phyloP scores from a whole-genome alignment of 2,113 vertebrate species.

The Pituophis catenifer region DNA sequence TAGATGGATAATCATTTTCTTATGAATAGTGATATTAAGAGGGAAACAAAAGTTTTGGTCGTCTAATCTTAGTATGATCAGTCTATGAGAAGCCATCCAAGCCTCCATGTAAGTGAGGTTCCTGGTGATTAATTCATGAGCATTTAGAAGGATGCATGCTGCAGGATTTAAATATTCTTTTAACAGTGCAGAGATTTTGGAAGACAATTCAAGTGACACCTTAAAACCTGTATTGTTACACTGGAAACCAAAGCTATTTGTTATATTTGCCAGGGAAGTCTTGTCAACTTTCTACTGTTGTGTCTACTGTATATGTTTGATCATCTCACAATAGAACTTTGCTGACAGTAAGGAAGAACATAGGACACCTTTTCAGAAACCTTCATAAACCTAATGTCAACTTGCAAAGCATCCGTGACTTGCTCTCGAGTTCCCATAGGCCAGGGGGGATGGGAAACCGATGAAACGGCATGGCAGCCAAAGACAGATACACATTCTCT shows the following conservation, averaged over 20 bases:
- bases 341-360: background rate
- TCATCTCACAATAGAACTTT: constrained; percentile 35
- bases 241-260: constrained; percentile 32
- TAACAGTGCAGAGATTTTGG: constrained; percentile 5
- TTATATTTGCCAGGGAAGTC: constrained; percentile 44
- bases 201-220: constrained; percentile 40
- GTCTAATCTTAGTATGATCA: background rate
- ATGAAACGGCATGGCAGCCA: no score
- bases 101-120: background rate
- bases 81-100: background rate
- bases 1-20: background rate
- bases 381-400: background rate
- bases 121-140: background rate
- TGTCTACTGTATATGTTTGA: background rate
- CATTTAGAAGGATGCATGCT: background rate
- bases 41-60: background rate
- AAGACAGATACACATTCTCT: no score
- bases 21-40: background rate
- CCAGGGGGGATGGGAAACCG: no score
- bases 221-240: constrained; percentile 47
- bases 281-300: constrained; percentile 47
- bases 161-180: constrained; percentile 31
- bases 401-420: no score
- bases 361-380: background rate
- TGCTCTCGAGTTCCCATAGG: no score